A percentile compares a stretch with the other conserved stretches of the same genome.
Evolutionary conservation across 2,888 invertebrate species (phyloP).

Genomic region (Drosophila paramelanica): DNA sequence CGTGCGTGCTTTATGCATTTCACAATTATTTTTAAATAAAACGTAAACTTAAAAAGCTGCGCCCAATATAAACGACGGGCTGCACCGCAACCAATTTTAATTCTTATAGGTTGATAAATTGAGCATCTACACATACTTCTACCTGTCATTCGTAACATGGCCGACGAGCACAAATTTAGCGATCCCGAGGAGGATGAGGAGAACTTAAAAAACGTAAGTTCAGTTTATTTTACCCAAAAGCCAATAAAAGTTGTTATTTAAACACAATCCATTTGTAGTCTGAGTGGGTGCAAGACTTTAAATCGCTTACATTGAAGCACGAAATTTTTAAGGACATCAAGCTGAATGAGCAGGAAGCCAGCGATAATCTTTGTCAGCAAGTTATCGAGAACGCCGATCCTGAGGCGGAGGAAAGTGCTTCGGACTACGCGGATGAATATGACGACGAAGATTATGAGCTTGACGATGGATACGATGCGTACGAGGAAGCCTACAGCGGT

Average conservation of each 20-base stretch:
- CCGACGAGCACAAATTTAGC: slow-evolving; percentile 81
- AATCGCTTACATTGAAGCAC: slow-evolving; percentile 78
- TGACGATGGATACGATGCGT: slow-evolving; percentile 75
- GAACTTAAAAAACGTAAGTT: slow-evolving; percentile 48
- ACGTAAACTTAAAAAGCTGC: slow-evolving; percentile 8
- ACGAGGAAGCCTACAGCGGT: slow-evolving; percentile 81
- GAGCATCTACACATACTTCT: not conserved
- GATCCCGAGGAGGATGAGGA: slow-evolving; percentile 83
- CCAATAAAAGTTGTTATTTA: slow-evolving; percentile 4
- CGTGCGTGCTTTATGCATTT: slow-evolving; percentile 45
- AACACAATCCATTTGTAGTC: slow-evolving; percentile 49
- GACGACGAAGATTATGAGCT: slow-evolving; percentile 69
- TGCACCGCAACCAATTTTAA: not conserved
- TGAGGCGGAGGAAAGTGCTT: slow-evolving; percentile 24
- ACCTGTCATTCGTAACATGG: slow-evolving; percentile 44
- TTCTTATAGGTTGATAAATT: slow-evolving; percentile 4
- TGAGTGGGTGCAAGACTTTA: slow-evolving; percentile 66
- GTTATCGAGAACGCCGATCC: slow-evolving; percentile 29
- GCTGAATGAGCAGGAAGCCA: slow-evolving; percentile 36
- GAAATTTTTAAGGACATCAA: slow-evolving; percentile 72
- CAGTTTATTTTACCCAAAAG: not conserved
- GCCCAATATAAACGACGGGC: not conserved
- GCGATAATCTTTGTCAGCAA: slow-evolving; percentile 52
- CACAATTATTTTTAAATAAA: slow-evolving; percentile 36
- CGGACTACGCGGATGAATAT: slow-evolving; percentile 57